Percentiles rank a stretch among this genome's conserved stretches.
phyloP scores from a whole-genome alignment of 2,113 vertebrate species.

The Prunella fulvescens region DNA sequence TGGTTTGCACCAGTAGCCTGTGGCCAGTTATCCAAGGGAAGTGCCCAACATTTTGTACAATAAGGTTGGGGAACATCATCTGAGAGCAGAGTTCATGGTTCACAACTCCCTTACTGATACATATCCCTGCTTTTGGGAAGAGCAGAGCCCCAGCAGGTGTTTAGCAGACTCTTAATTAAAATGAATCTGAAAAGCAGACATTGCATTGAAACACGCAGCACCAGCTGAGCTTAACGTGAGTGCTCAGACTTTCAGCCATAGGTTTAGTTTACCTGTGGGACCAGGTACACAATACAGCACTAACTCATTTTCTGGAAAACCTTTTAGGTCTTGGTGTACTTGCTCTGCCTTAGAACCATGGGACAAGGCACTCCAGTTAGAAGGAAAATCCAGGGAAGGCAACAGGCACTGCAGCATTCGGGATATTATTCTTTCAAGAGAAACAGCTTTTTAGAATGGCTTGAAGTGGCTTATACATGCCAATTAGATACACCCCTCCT shows the following conservation, averaged over 20 bases:
- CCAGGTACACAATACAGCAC: neutral
- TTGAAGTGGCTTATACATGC: neutral
- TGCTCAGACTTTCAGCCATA: neutral
- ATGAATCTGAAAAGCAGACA: neutral
- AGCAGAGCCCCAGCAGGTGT: neutral
- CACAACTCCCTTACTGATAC: neutral
- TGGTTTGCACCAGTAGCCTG: rapidly evolving
- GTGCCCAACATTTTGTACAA: neutral
- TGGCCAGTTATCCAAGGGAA: neutral
- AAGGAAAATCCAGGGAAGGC: neutral
- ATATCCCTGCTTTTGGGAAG: neutral
- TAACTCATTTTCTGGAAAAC: neutral
- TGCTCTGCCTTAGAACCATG: rapidly evolving
- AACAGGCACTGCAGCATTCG: neutral
- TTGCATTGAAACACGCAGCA: neutral
- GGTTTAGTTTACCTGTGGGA: neutral
- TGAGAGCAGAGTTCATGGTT: neutral
- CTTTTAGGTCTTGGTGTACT: neutral
- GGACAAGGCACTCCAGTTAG: neutral
- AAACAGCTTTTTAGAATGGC: neutral
- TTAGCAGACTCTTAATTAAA: neutral
- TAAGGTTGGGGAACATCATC: neutral
- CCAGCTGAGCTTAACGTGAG: neutral
- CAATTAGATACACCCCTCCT: neutral
- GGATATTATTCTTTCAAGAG: neutral